phyloP scores from a whole-genome alignment of 2,888 invertebrate species.

The Agrypnus murinus region DNA sequence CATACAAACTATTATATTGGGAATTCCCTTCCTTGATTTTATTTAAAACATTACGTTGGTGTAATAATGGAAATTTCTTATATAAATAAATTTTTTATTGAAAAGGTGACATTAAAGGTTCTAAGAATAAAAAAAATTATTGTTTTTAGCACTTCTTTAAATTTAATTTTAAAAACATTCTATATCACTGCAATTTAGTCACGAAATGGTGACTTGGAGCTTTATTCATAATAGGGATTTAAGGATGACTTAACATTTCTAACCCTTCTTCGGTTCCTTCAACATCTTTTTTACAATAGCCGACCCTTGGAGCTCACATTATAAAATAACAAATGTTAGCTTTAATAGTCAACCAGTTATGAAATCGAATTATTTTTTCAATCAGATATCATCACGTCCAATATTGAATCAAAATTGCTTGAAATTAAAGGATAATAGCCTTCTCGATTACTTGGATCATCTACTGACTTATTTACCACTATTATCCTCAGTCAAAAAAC shows the following conservation, averaged over 20 bases:
- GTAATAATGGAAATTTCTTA: conserved; percentile 15
- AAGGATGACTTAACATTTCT: conserved; percentile 33
- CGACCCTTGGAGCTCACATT: not conserved
- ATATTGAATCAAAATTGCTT: conserved; percentile 30
- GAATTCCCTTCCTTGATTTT: conserved; percentile 34
- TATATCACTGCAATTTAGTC: not conserved
- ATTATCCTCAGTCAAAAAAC: too few relatives aligned
- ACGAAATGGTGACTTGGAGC: conserved; percentile 1
- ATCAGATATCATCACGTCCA: conserved; percentile 27
- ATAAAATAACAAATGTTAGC: too few relatives aligned
- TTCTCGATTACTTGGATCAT: conserved; percentile 30
- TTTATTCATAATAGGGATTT: conserved; percentile 1
- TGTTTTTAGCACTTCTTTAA: conserved; percentile 6
- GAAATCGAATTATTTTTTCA: not conserved
- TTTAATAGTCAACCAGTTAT: not conserved
- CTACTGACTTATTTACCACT: conserved; percentile 11
- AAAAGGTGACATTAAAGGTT: conserved; percentile 1
- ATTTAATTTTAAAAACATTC: not conserved
- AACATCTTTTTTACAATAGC: not conserved
- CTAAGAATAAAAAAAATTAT: not conserved
- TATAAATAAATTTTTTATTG: conserved; percentile 17
- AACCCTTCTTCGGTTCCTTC: conserved; percentile 24
- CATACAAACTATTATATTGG: conserved; percentile 24
- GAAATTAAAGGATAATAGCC: conserved; percentile 43
- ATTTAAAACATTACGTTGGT: not conserved